These are phyloP conservation scores for Proales similis DNA, from an alignment of 1,140 invertebrate genomes.

Conservation along the genomic window DNA sequence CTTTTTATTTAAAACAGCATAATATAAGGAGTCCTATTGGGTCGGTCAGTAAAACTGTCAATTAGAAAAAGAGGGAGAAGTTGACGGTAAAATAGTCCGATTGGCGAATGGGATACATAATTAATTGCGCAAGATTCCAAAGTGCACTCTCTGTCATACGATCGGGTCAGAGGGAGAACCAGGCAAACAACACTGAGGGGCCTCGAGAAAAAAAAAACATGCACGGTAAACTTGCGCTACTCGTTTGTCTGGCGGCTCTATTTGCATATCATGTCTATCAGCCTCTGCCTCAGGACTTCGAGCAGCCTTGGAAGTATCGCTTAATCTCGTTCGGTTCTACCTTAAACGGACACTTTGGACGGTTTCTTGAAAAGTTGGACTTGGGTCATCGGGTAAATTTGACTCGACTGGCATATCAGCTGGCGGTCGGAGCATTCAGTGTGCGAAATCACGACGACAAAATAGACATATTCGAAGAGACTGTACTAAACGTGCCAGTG, in stretches of 20 bases:
- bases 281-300: constrained; percentile 29
- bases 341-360: constrained; percentile 4
- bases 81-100: no score
- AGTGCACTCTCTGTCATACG: no score
- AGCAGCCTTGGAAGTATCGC: constrained; percentile 38
- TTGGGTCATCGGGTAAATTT: constrained; percentile 21
- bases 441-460: constrained; percentile 27
- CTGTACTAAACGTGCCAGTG: constrained; percentile 7
- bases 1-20: no score
- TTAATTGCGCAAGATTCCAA: no score
- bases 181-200: no score
- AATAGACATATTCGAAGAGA: constrained; percentile 31
- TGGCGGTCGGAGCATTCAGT: constrained; percentile 18
- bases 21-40: no score
- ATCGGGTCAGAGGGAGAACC: no score
- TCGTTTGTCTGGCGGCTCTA: neutral
- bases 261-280: neutral
- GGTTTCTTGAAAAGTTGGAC: neutral
- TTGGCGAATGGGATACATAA: no score
- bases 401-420: constrained; percentile 3
- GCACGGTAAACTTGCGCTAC: no score
- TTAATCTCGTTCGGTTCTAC: constrained; percentile 22
- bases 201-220: no score
- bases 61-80: no score
- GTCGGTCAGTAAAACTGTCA: no score